Conservation (phyloP, 1,140 invertebrate species). For the Drosophila grimshawi region DNA sequence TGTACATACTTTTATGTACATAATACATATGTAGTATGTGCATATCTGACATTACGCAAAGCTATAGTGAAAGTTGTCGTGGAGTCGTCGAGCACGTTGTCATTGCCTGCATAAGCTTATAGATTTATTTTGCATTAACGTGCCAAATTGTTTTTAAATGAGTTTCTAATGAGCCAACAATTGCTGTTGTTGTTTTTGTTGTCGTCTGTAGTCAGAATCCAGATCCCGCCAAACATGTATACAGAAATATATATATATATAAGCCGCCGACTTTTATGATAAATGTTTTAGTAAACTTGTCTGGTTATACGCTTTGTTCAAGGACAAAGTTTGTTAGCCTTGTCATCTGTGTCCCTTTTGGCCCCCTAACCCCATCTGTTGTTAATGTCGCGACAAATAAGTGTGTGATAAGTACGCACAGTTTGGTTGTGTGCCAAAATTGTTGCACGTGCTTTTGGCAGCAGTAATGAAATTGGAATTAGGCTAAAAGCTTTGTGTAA, state of each 20-base stretch:
- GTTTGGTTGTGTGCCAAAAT: conserved; percentile 20
- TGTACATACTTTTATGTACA: not conserved
- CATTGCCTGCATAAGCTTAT: conserved; percentile 74
- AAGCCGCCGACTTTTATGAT: conserved; percentile 57
- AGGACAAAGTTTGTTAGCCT: conserved; percentile 76
- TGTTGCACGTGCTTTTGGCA: conserved; percentile 9
- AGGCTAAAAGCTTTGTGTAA: conserved; percentile 23
- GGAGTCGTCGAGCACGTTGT: conserved; percentile 38
- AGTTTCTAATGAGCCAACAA: conserved; percentile 83
- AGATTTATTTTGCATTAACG: conserved; percentile 83
- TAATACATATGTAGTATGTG: conserved; percentile 4
- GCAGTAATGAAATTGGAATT: conserved; percentile 33
- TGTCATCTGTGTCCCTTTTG: conserved; percentile 44
- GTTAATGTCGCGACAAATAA: conserved; percentile 60
- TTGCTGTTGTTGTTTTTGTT: conserved; percentile 53
- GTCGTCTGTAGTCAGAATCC: conserved; percentile 2
- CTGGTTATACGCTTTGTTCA: conserved; percentile 45
- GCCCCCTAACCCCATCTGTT: not conserved
- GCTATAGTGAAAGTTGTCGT: conserved; percentile 33
- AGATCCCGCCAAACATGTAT: conserved; percentile 7
- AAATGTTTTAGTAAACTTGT: conserved; percentile 63
- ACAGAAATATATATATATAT: not conserved
- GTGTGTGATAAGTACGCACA: conserved; percentile 36
- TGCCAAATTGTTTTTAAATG: conserved; percentile 83
- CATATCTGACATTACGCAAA: conserved; percentile 17